Conservation (phyloP, 64 coral and sea anemone genomes). For the Montipora foliosa region DNA sequence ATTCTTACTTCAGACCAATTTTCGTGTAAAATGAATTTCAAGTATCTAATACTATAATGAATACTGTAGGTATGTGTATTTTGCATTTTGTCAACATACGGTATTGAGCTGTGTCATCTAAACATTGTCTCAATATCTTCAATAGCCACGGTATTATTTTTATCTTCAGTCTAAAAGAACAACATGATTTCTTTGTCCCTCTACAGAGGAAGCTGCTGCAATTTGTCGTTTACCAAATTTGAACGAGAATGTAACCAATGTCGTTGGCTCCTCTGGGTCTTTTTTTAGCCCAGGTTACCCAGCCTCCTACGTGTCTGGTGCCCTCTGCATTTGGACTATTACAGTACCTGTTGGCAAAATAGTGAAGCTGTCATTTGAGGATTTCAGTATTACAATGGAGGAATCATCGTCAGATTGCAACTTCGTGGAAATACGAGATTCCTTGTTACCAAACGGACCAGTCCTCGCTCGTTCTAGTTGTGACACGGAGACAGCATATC, state of each 20-base stretch:
- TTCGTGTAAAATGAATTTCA: too few relatives aligned
- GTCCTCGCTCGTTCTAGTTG: constrained; percentile 26
- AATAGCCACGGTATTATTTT: too few relatives aligned
- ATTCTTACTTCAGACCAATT: too few relatives aligned
- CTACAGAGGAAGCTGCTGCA: not conserved
- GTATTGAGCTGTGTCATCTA: too few relatives aligned
- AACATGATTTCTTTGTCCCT: not conserved
- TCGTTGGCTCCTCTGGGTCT: constrained; percentile 20
- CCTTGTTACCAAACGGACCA: not conserved
- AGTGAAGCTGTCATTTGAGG: constrained; percentile 25
- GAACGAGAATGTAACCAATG: not conserved
- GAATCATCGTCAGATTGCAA: not conserved
- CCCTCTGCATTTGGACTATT: constrained; percentile 52
- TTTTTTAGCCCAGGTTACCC: constrained; percentile 59
- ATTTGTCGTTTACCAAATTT: not conserved
- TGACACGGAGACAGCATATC: not conserved
- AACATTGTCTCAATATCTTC: too few relatives aligned
- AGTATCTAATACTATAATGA: too few relatives aligned
- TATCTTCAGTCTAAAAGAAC: not conserved
- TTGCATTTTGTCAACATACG: too few relatives aligned
- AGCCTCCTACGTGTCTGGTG: not conserved
- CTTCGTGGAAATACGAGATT: constrained; percentile 57
- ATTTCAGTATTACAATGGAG: constrained; percentile 23
- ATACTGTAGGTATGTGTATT: too few relatives aligned
- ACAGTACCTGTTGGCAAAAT: constrained; percentile 16